These are phyloP conservation scores for Atherix ibis DNA, from an alignment of 2,888 invertebrate genomes.

Conservation along the genomic window DNA sequence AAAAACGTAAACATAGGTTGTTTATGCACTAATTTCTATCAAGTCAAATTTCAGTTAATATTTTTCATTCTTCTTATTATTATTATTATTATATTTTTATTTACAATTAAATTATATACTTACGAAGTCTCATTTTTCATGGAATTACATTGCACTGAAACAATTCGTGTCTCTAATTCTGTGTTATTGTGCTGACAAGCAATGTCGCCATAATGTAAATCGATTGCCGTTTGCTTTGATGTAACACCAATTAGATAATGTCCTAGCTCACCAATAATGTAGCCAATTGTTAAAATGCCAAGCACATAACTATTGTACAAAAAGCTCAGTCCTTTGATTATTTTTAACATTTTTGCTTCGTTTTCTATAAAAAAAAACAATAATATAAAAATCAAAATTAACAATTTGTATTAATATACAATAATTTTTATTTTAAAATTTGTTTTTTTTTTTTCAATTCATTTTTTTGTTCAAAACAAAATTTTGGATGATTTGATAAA, in stretches of 20 bases:
- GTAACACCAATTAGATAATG: conserved; percentile 82
- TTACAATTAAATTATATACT: conserved; percentile 31
- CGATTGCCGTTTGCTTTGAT: conserved; percentile 70
- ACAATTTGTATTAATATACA: too few species aligned
- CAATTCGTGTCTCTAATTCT: conserved; percentile 35
- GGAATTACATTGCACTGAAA: conserved; percentile 41
- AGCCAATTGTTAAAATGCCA: conserved; percentile 63
- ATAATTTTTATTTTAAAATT: too few species aligned
- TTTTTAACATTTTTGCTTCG: conserved; percentile 8
- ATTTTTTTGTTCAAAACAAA: too few species aligned
- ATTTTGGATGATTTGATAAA: too few species aligned
- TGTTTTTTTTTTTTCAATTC: too few species aligned
- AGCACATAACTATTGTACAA: conserved; percentile 67
- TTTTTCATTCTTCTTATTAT: too few species aligned
- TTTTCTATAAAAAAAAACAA: too few species aligned
- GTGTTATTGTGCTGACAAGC: conserved; percentile 63
- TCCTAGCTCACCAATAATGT: conserved; percentile 72
- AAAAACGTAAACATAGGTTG: too few species aligned
- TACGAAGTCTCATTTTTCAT: conserved; percentile 38
- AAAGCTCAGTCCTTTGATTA: conserved; percentile 41
- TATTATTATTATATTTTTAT: not conserved
- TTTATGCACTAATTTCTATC: too few species aligned
- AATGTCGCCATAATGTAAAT: conserved; percentile 74
- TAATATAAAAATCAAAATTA: too few species aligned
- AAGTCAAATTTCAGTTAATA: too few species aligned